Conservation (phyloP, 2,113 vertebrate species). For the Eulemur macaco region DNA sequence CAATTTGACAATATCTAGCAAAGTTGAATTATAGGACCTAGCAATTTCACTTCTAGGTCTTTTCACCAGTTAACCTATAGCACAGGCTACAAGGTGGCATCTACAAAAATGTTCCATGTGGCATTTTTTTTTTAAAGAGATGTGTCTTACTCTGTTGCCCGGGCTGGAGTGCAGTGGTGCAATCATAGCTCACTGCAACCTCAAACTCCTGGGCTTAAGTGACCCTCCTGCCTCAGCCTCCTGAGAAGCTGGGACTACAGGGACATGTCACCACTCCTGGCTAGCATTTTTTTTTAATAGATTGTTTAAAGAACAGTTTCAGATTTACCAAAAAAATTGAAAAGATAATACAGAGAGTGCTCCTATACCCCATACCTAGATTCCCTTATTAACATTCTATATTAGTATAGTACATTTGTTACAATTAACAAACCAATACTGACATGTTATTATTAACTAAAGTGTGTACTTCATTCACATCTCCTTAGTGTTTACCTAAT, state of each 20-base stretch:
- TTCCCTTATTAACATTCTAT: background rate
- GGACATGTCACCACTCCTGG: no score
- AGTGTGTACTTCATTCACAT: background rate
- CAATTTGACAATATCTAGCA: background rate
- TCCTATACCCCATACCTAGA: background rate
- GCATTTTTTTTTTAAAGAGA: background rate
- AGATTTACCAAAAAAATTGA: background rate
- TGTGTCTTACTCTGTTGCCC: no score
- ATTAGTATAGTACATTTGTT: background rate
- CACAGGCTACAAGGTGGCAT: background rate
- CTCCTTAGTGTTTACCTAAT: background rate
- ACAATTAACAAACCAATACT: background rate
- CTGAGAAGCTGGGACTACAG: no score
- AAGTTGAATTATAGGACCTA: background rate
- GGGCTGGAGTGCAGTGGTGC: no score
- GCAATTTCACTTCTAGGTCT: background rate
- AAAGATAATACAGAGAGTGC: background rate
- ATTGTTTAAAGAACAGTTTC: background rate
- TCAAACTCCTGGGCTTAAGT: no score
- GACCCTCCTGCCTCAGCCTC: no score
- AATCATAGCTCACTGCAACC: no score
- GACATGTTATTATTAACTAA: background rate
- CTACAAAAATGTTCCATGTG: background rate
- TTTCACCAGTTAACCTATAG: background rate
- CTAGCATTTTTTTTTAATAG: background rate